A percentile compares a stretch with the other conserved stretches of the same genome.
Evolutionary conservation across 2,888 invertebrate species (phyloP).

Genomic region (Neuroscelio doddi): DNA sequence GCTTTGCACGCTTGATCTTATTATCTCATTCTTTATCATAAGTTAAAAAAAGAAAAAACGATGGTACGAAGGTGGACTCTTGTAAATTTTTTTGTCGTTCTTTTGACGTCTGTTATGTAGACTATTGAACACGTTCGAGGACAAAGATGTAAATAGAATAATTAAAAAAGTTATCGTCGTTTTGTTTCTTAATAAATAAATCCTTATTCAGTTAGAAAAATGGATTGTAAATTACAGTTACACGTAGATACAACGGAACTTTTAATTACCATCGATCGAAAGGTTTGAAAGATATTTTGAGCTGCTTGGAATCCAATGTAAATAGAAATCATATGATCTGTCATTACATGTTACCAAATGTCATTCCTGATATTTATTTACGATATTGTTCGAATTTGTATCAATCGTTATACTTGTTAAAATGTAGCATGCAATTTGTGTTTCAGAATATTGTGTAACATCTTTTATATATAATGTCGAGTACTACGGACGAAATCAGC

Average conservation of each 20-base stretch:
- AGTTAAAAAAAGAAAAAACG: too few relatives aligned
- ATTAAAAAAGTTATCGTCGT: too few relatives aligned
- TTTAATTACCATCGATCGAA: constrained; percentile 11
- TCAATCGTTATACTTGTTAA: too few relatives aligned
- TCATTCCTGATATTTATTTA: constrained; percentile 70
- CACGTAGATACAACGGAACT: constrained; percentile 1
- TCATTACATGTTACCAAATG: constrained; percentile 69
- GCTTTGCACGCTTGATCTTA: too few relatives aligned
- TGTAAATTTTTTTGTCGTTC: too few relatives aligned
- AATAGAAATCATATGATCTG: constrained; percentile 50
- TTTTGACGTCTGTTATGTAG: too few relatives aligned
- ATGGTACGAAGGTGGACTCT: too few relatives aligned
- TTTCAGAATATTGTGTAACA: constrained; percentile 64
- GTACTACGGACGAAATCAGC: constrained; percentile 73
- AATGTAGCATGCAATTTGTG: constrained; percentile 48
- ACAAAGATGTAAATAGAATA: too few relatives aligned
- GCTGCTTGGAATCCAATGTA: constrained; percentile 52
- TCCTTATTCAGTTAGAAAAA: background rate
- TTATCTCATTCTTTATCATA: too few relatives aligned
- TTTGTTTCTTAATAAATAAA: too few relatives aligned
- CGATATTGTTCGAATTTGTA: constrained; percentile 35
- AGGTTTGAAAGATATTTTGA: constrained; percentile 35
- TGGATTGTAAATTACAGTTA: constrained; percentile 1
- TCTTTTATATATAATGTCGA: constrained; percentile 71
- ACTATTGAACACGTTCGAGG: too few relatives aligned